A percentile compares a stretch with the other conserved stretches of the same genome.
phyloP scores from a whole-genome alignment of 92 coral and sea anemone species.

The Parazoanthus swiftii region DNA sequence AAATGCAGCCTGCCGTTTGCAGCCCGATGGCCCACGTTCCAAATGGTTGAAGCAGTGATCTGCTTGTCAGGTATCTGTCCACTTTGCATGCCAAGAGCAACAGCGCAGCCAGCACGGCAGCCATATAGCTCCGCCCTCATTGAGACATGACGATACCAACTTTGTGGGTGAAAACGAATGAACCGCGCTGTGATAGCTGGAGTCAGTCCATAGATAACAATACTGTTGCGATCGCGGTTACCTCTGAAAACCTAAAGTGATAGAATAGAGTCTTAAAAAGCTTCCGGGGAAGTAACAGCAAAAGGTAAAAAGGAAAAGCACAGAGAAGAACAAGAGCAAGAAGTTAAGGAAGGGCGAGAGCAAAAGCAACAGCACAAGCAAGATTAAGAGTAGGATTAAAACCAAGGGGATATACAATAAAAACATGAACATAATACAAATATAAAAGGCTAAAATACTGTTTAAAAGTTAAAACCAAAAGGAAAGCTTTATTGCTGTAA shows the following conservation, averaged over 20 bases:
- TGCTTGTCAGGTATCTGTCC: background rate
- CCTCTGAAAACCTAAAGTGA: background rate
- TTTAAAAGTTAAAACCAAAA: too few species aligned
- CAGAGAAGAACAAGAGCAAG: background rate
- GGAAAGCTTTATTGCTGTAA: too few species aligned
- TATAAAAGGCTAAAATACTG: too few species aligned
- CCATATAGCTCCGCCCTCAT: background rate
- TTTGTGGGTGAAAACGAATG: background rate
- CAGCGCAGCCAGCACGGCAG: background rate
- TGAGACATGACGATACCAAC: background rate
- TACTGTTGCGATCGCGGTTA: background rate
- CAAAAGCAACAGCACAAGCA: background rate
- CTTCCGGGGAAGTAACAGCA: too few species aligned
- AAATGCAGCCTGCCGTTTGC: background rate
- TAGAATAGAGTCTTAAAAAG: too few species aligned
- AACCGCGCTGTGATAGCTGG: background rate
- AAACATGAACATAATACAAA: too few species aligned
- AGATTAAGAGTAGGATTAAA: background rate
- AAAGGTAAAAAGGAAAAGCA: background rate
- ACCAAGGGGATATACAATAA: too few species aligned
- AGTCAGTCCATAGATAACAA: background rate
- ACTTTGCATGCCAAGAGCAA: background rate
- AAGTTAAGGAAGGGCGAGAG: too few species aligned
- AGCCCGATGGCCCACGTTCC: background rate
- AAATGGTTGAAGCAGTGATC: background rate